Percentiles rank a stretch among this genome's conserved stretches.
phyloP scores from a whole-genome alignment of 2,113 vertebrate species.

The Ia io region DNA sequence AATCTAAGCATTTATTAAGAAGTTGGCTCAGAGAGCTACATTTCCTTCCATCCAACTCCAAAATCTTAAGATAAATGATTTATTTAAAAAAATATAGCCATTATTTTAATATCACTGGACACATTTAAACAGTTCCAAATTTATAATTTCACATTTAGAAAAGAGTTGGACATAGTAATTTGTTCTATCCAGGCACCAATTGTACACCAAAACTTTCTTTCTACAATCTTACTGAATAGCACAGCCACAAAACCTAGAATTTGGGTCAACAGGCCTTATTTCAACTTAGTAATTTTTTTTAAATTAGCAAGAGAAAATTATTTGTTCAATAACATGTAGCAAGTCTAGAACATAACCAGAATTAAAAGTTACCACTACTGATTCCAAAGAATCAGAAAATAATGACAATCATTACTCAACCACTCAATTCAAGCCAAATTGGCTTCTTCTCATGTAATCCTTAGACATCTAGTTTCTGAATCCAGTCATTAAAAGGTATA shows the following conservation, averaged over 20 bases:
- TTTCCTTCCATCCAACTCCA: background rate
- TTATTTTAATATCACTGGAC: background rate
- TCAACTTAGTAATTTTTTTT: background rate
- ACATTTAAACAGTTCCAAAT: background rate
- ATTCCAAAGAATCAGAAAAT: constrained; percentile 14
- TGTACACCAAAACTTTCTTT: background rate
- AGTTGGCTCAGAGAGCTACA: background rate
- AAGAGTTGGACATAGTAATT: background rate
- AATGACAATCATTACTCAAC: background rate
- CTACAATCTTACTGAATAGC: background rate
- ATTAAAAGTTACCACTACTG: background rate
- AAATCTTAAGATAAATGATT: background rate
- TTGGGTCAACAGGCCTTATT: constrained; percentile 29
- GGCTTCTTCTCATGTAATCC: background rate
- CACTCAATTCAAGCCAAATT: background rate
- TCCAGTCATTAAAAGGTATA: background rate
- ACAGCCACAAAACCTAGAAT: background rate
- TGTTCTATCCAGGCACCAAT: background rate
- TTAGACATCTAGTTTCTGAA: background rate
- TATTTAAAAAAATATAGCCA: background rate
- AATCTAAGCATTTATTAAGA: background rate
- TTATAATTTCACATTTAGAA: constrained; percentile 21
- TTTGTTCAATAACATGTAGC: background rate
- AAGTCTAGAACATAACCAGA: background rate
- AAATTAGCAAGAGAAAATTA: background rate